Percentiles rank a stretch among this genome's conserved stretches.
phyloP scores from a whole-genome alignment of 2,113 vertebrate genomes.

The Grammomys surdaster region DNA sequence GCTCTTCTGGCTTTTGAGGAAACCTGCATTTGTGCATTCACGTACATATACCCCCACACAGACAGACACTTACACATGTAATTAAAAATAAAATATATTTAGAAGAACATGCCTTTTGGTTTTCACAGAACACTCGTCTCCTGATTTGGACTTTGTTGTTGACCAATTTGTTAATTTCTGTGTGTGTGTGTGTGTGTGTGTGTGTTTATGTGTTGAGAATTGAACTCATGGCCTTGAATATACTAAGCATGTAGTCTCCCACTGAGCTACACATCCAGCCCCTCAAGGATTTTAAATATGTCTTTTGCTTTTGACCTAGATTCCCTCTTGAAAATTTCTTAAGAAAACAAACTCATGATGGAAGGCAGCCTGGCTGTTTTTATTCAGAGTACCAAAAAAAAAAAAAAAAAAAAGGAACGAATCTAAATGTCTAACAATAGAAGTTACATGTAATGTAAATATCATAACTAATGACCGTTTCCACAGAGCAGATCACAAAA shows the following conservation, averaged over 20 bases:
- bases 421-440: not conserved
- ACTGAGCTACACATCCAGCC: not conserved
- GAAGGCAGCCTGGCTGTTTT: conserved; percentile 23
- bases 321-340: conserved; percentile 37
- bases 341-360: conserved; percentile 33
- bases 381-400: not conserved
- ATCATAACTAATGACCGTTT: not conserved
- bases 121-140: not conserved
- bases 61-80: not conserved
- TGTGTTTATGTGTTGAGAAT: not conserved
- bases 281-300: not conserved
- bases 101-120: not conserved
- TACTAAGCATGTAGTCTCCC: not conserved
- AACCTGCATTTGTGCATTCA: too few relatives aligned
- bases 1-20: not conserved
- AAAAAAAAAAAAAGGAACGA: not conserved
- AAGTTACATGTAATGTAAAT: not conserved
- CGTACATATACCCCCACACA: not conserved
- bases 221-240: not conserved
- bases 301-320: conserved; percentile 35
- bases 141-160: not conserved
- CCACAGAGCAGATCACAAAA: conserved; percentile 31
- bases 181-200: not conserved
- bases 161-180: not conserved
- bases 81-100: not conserved